A percentile compares a stretch with the other conserved stretches of the same genome.
Evolutionary conservation across 1,140 invertebrate species (phyloP).

Genomic region (Hyles euphorbiae): DNA sequence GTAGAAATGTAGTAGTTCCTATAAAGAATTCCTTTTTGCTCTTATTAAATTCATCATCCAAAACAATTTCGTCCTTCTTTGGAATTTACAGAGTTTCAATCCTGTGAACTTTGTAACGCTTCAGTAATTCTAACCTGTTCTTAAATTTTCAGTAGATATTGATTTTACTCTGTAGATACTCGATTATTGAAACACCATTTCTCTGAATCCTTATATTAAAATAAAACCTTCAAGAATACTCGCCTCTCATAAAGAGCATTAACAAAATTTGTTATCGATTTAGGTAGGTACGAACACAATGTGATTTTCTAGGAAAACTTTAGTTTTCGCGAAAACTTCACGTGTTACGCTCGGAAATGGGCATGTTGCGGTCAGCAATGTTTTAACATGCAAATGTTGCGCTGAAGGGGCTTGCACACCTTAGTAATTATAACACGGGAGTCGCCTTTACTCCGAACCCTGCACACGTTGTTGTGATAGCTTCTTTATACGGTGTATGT

Average conservation of each 20-base stretch:
- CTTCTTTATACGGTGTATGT: no score
- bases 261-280: no score
- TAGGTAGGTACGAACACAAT: not conserved
- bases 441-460: not conserved
- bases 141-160: conserved; percentile 7
- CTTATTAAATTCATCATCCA: conserved; percentile 5
- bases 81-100: conserved; percentile 7
- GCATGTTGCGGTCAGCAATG: conserved; percentile 47
- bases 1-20: no score
- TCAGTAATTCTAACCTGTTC: conserved; percentile 9
- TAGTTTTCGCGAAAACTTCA: conserved; percentile 37
- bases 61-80: conserved; percentile 9
- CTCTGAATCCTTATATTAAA: not conserved
- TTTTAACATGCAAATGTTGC: conserved; percentile 59
- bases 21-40: not conserved
- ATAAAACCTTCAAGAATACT: not conserved
- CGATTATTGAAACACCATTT: not conserved
- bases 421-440: not conserved
- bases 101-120: conserved; percentile 8
- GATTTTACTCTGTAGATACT: conserved; percentile 8
- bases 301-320: conserved; percentile 16
- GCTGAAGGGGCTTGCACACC: conserved; percentile 11
- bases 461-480: not conserved
- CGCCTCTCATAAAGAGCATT: not conserved
- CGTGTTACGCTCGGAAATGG: conserved; percentile 46